Conservation (phyloP, 2,113 vertebrate species). For the Physeter macrocephalus region DNA sequence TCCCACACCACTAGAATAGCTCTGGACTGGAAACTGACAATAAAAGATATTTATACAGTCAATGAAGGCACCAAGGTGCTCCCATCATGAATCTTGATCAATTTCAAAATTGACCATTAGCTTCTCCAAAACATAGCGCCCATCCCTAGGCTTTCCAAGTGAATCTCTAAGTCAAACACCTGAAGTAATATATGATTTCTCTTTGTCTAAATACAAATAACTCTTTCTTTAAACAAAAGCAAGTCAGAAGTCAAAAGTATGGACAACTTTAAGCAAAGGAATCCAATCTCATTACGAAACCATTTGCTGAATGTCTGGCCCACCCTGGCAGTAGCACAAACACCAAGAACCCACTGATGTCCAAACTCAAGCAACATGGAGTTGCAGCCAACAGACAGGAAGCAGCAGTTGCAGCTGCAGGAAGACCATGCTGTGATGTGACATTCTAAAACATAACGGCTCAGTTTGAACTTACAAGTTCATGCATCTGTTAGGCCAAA, state of each 20-base stretch:
- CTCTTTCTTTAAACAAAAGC: background rate
- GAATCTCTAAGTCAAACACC: background rate
- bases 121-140: background rate
- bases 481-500: background rate
- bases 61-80: background rate
- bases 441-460: background rate
- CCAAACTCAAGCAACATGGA: background rate
- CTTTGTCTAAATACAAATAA: background rate
- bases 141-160: background rate
- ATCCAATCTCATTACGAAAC: background rate
- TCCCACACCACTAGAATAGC: background rate
- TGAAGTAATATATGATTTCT: background rate
- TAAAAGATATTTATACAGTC: background rate
- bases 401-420: background rate
- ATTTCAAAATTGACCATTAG: background rate
- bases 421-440: background rate
- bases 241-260: conserved; percentile 4
- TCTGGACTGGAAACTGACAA: background rate
- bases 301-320: background rate
- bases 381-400: background rate
- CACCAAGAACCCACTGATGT: background rate
- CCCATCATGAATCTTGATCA: background rate
- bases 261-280: background rate
- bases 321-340: background rate
- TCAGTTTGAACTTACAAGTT: conserved; percentile 16